These are phyloP conservation scores for Leiothrix lutea DNA, from an alignment of 2,113 vertebrate genomes.

Conservation along the genomic window DNA sequence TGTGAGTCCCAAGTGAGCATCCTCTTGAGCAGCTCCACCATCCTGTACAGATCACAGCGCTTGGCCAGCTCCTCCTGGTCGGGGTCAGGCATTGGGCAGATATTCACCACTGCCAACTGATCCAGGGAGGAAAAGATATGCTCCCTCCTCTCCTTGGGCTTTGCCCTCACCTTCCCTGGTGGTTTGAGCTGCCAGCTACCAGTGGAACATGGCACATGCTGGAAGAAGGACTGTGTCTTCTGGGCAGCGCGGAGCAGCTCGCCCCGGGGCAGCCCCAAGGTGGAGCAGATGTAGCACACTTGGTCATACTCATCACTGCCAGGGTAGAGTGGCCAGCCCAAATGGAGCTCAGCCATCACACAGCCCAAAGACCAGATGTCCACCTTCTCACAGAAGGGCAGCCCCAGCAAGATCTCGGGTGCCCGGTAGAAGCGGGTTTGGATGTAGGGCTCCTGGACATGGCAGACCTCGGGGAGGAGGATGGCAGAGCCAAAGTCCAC, in stretches of 20 bases:
- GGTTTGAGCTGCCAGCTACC: conserved; percentile 75
- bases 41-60: conserved; percentile 59
- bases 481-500: conserved; percentile 79
- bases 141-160: conserved; percentile 46
- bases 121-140: conserved; percentile 74
- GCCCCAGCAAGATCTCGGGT: conserved; percentile 76
- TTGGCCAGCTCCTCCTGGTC: conserved; percentile 46
- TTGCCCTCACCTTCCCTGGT: background rate
- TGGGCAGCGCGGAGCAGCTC: conserved; percentile 61
- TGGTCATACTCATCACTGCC: conserved; percentile 74
- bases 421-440: conserved; percentile 80
- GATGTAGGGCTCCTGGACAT: conserved; percentile 73
- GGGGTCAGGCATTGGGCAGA: background rate
- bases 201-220: background rate
- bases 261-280: conserved; percentile 66
- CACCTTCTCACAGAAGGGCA: conserved; percentile 79
- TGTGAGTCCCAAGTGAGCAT: conserved; percentile 76
- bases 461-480: conserved; percentile 70
- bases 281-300: conserved; percentile 78
- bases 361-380: conserved; percentile 82
- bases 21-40: conserved; percentile 78
- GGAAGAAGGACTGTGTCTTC: conserved; percentile 74
- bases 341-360: conserved; percentile 72
- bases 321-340: conserved; percentile 79
- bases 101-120: conserved; percentile 55